A percentile compares a stretch with the other conserved stretches of the same genome.
phyloP scores from a whole-genome alignment of 2,888 invertebrate genomes.

The Eristalis pertinax region DNA sequence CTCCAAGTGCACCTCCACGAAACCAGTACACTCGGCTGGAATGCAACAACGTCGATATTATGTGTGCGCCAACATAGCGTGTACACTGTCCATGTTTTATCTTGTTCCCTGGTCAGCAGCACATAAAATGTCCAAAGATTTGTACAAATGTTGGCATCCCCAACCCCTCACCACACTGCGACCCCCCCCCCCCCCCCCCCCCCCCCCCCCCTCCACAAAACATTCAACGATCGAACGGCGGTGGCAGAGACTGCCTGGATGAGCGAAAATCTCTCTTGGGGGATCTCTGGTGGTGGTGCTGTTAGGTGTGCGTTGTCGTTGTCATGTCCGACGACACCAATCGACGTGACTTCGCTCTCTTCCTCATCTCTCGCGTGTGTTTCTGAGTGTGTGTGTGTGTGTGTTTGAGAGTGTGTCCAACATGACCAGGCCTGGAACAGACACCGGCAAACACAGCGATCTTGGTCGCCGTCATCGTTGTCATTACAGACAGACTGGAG shows the following conservation, averaged over 20 bases:
- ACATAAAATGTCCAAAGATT: conserved; percentile 65
- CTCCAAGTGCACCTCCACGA: background rate
- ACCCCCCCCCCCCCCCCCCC: background rate
- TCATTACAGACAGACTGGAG: conserved; percentile 67
- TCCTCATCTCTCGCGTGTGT: background rate
- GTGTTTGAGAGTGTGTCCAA: background rate
- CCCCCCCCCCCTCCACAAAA: background rate
- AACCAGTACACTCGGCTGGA: conserved; percentile 8
- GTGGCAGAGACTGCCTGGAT: background rate
- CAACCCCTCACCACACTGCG: background rate
- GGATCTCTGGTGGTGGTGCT: conserved; percentile 30
- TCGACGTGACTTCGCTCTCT: conserved; percentile 46
- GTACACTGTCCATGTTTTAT: conserved; percentile 71
- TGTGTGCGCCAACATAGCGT: conserved; percentile 72
- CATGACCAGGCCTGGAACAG: background rate
- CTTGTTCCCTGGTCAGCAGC: conserved; percentile 67
- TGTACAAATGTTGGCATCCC: conserved; percentile 62
- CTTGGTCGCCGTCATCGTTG: conserved; percentile 47
- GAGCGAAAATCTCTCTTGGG: conserved; percentile 23
- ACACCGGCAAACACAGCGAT: conserved; percentile 5
- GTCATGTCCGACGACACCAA: conserved; percentile 72
- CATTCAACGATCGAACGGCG: background rate
- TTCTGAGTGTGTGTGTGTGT: background rate
- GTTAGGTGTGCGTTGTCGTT: conserved; percentile 63
- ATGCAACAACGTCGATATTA: conserved; percentile 33